Evolutionary conservation across 30 jellyfish, hydroid and myxozoan genomes (phyloP).

Genomic region (Aurelia sp.): DNA sequence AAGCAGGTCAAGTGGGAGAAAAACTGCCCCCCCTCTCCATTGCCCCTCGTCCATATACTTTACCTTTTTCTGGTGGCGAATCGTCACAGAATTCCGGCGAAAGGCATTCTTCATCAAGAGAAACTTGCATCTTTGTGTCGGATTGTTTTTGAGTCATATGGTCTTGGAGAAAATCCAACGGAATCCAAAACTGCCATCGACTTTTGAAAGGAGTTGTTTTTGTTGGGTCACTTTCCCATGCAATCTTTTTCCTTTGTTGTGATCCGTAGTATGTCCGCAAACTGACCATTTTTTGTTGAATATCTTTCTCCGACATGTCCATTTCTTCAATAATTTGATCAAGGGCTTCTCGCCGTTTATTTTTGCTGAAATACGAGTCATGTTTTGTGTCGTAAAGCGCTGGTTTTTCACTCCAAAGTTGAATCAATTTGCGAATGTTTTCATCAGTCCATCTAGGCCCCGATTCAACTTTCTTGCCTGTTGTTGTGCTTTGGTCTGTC

Average conservation of each 20-base stretch:
- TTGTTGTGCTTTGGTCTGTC: too few species aligned
- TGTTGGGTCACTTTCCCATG: constrained; percentile 45
- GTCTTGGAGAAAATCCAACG: constrained; percentile 69
- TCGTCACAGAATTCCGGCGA: constrained; percentile 26
- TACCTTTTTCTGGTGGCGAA: constrained; percentile 10
- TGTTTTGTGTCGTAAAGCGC: constrained; percentile 72
- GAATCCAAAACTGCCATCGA: constrained; percentile 82
- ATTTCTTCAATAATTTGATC: constrained; percentile 56
- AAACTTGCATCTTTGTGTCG: constrained; percentile 1
- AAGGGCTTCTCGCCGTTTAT: constrained; percentile 77
- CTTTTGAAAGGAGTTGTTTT: constrained; percentile 49
- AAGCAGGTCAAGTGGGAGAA: too few species aligned
- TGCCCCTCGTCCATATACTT: not conserved
- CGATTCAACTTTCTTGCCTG: too few species aligned
- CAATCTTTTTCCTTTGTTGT: constrained; percentile 77
- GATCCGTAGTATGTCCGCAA: constrained; percentile 84
- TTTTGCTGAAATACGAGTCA: constrained; percentile 57
- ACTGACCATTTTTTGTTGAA: constrained; percentile 81
- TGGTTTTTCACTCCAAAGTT: constrained; percentile 79
- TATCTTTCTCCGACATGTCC: constrained; percentile 60
- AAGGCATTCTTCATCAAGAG: constrained; percentile 15
- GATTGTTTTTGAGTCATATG: constrained; percentile 55
- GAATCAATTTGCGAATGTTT: constrained; percentile 46
- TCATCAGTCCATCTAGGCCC: constrained; percentile 73
- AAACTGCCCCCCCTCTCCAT: too few species aligned